A percentile compares a stretch with the other conserved stretches of the same genome.
phyloP scores from a whole-genome alignment of 1,140 invertebrate species.

The Drosophila miranda region DNA sequence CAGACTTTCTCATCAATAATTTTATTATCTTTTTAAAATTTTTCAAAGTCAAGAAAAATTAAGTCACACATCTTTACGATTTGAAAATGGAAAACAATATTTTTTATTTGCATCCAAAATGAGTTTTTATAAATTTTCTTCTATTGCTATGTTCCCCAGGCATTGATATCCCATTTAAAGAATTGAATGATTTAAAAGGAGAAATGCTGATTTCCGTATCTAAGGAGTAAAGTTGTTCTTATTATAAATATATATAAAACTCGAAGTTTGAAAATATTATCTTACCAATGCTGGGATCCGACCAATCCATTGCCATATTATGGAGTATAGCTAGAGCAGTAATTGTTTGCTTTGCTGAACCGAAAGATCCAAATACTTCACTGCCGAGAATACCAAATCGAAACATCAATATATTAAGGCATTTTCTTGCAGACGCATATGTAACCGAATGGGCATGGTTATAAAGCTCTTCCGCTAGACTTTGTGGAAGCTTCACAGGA shows the following conservation, averaged over 20 bases:
- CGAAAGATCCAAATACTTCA: conserved; percentile 51
- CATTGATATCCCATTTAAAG: conserved; percentile 1
- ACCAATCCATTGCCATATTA: conserved; percentile 78
- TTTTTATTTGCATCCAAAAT: conserved; percentile 43
- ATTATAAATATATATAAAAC: neutral
- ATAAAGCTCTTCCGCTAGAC: conserved; percentile 60
- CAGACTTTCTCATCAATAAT: too few relatives aligned
- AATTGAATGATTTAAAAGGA: conserved; percentile 37
- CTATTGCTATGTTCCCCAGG: conserved; percentile 52
- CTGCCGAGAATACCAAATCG: conserved; percentile 61
- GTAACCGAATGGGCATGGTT: conserved; percentile 61
- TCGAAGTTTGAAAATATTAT: neutral
- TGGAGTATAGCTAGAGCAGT: conserved; percentile 67
- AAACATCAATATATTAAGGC: conserved; percentile 48
- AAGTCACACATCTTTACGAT: too few relatives aligned
- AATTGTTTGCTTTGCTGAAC: conserved; percentile 60
- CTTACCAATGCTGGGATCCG: conserved; percentile 56
- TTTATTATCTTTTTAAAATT: too few relatives aligned
- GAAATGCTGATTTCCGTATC: conserved; percentile 40
- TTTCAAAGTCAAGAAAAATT: too few relatives aligned
- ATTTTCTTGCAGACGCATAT: conserved; percentile 60
- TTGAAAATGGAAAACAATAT: neutral
- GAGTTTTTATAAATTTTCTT: conserved; percentile 63
- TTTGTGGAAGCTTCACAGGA: conserved; percentile 48
- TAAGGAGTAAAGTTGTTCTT: conserved; percentile 9